Conservation (phyloP, 2,888 invertebrate genomes). For the Brenthis daphne region DNA sequence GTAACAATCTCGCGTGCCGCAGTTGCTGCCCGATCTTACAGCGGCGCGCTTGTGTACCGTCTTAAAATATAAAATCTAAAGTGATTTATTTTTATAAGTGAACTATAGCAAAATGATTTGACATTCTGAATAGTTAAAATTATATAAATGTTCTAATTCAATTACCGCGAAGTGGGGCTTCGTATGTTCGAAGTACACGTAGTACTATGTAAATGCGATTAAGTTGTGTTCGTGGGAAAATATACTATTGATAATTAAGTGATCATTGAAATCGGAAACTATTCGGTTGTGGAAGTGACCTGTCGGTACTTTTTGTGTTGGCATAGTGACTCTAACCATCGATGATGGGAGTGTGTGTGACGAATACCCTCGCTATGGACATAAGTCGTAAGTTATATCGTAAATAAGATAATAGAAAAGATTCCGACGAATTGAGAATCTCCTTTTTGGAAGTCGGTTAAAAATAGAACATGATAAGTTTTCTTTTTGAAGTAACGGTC, state of each 20-base stretch:
- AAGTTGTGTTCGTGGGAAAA: slow-evolving; percentile 30
- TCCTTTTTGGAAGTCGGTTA: too few relatives aligned
- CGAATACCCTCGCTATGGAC: slow-evolving; percentile 73
- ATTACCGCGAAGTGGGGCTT: slow-evolving; percentile 62
- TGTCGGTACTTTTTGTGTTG: slow-evolving; percentile 9
- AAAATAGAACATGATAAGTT: too few relatives aligned
- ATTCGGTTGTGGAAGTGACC: slow-evolving; percentile 17
- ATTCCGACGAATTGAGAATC: too few relatives aligned
- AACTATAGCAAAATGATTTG: not conserved
- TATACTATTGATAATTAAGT: slow-evolving; percentile 19
- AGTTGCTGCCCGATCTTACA: slow-evolving; percentile 53
- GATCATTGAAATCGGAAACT: slow-evolving; percentile 13
- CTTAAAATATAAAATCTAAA: slow-evolving; percentile 12
- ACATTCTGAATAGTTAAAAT: not conserved
- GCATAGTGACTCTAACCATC: slow-evolving; percentile 26
- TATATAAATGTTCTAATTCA: slow-evolving; percentile 46
- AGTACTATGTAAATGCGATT: slow-evolving; percentile 30
- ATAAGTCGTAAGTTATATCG: slow-evolving; percentile 68
- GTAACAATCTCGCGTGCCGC: slow-evolving; percentile 56
- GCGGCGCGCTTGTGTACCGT: slow-evolving; percentile 51
- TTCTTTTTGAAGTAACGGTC: too few relatives aligned
- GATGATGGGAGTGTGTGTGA: slow-evolving; percentile 68
- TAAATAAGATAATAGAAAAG: not conserved
- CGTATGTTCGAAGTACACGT: slow-evolving; percentile 32
- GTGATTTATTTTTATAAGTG: not conserved